Conservation (phyloP, 2,113 vertebrate genomes). For the Sula dactylatra region DNA sequence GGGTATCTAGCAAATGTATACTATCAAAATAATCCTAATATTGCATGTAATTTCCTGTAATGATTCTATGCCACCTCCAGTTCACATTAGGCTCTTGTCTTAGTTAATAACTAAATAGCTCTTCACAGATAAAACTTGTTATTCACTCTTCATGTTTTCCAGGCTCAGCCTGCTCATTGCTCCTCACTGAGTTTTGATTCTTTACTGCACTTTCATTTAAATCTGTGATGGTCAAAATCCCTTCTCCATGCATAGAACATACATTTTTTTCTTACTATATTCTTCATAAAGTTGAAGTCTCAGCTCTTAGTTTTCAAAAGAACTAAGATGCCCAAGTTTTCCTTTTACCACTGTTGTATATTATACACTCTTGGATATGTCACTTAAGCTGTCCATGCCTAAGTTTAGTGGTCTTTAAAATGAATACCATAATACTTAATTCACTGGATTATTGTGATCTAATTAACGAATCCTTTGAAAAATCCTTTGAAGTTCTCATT, state of each 20-base stretch:
- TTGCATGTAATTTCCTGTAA: not conserved
- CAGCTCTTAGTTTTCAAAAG: not conserved
- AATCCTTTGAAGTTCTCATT: not conserved
- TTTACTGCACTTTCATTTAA: not conserved
- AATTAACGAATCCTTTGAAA: conserved; percentile 28
- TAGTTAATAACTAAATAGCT: not conserved
- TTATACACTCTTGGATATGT: not conserved
- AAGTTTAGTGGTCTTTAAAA: not conserved
- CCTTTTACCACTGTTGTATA: not conserved
- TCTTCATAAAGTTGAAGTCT: not conserved
- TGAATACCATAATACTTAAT: not conserved
- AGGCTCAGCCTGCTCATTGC: not conserved
- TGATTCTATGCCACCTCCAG: not conserved
- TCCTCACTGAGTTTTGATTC: not conserved
- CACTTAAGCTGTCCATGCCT: not conserved
- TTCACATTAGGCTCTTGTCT: not conserved
- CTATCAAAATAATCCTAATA: not conserved
- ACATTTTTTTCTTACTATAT: not conserved
- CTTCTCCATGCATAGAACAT: not conserved
- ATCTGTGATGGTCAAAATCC: not conserved
- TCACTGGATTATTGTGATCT: not conserved
- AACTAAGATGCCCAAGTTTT: not conserved
- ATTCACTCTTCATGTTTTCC: not conserved
- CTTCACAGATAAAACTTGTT: not conserved
- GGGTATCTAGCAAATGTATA: not conserved